A percentile compares a stretch with the other conserved stretches of the same genome.
These are phyloP conservation scores for Clanis bilineata DNA, from an alignment of 2,888 invertebrate species.

Conservation along the genomic window DNA sequence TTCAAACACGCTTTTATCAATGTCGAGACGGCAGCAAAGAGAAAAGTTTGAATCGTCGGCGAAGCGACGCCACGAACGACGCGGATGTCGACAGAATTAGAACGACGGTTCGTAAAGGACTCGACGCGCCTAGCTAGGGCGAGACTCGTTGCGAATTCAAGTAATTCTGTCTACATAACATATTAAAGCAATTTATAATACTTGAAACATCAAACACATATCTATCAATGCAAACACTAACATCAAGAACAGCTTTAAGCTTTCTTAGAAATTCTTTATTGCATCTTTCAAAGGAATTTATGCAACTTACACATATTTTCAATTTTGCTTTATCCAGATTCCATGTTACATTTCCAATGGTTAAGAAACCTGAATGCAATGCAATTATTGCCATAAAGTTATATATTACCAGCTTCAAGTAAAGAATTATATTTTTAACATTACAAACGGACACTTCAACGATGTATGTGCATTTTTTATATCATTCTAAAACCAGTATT, in stretches of 20 bases:
- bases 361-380: no score
- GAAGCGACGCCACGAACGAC: conserved; percentile 45
- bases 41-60: conserved; percentile 15
- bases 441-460: no score
- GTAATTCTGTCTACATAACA: conserved; percentile 47
- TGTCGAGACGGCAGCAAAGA: conserved; percentile 21
- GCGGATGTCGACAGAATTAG: conserved; percentile 71
- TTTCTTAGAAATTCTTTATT: neutral
- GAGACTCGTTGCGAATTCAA: conserved; percentile 56
- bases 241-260: neutral
- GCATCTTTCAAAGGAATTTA: neutral
- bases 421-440: no score
- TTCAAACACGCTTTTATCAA: conserved; percentile 12
- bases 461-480: no score
- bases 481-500: no score
- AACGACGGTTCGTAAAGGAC: conserved; percentile 41
- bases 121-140: conserved; percentile 38
- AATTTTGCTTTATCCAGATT: no score
- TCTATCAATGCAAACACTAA: neutral
- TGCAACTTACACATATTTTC: no score
- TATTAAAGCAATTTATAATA: neutral
- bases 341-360: no score
- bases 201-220: neutral
- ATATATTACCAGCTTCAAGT: no score
- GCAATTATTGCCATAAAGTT: no score